These are phyloP conservation scores for Xylophagus ater DNA, from an alignment of 2,888 invertebrate species.

Conservation along the genomic window DNA sequence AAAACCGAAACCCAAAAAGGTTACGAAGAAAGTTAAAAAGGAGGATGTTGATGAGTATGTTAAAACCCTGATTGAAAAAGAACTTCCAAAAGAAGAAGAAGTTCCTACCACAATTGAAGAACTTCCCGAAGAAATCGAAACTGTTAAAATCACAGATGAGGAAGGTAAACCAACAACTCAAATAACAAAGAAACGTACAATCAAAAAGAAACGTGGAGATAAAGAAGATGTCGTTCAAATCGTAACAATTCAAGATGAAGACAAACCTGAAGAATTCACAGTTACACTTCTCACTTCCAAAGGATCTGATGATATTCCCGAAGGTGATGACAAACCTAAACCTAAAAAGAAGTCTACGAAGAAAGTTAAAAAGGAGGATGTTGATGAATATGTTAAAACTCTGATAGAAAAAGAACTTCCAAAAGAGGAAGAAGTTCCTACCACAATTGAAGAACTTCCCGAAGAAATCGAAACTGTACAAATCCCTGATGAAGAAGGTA, in stretches of 20 bases:
- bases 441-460: too few species aligned
- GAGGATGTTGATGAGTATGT: neutral
- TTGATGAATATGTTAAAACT: conserved; percentile 5
- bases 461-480: conserved; percentile 21
- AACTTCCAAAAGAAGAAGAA: conserved; percentile 14
- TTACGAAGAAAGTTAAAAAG: too few species aligned
- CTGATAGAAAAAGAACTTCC: conserved; percentile 27
- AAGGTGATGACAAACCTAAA: conserved; percentile 25
- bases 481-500: conserved; percentile 13
- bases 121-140: conserved; percentile 28
- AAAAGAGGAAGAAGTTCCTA: too few species aligned
- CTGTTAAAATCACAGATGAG: conserved; percentile 25
- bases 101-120: too few species aligned
- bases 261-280: conserved; percentile 25
- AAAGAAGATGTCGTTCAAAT: conserved; percentile 41
- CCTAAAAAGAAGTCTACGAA: conserved; percentile 26
- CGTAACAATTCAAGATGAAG: conserved; percentile 36
- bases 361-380: conserved; percentile 16
- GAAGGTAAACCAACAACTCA: conserved; percentile 32
- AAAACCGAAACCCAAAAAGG: too few species aligned
- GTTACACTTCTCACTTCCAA: conserved; percentile 23
- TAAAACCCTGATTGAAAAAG: too few species aligned
- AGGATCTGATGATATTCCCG: conserved; percentile 15
- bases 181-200: conserved; percentile 38
- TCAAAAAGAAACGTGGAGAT: conserved; percentile 39